Conservation (phyloP, 23 tunicate genomes). For the Halocynthia roretzi region DNA sequence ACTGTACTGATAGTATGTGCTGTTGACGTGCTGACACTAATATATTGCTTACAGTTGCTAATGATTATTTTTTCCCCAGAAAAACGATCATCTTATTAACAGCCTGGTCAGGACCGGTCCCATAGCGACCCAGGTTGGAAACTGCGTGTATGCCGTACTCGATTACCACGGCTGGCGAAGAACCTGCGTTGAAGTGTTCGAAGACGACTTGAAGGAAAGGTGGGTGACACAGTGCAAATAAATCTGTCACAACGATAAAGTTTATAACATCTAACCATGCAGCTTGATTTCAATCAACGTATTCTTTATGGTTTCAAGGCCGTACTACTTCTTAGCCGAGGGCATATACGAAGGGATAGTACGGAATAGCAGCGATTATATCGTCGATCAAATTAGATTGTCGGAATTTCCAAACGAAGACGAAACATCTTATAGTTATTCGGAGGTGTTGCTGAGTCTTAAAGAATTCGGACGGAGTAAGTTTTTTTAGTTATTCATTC, state of each 20-base stretch:
- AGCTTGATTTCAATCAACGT: not conserved
- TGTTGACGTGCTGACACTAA: too few species aligned
- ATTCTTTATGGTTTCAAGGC: conserved; percentile 18
- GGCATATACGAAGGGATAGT: conserved; percentile 65
- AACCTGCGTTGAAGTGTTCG: conserved; percentile 62
- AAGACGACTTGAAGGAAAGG: conserved; percentile 65
- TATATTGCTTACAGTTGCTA: too few species aligned
- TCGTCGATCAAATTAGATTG: conserved; percentile 41
- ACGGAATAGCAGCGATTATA: conserved; percentile 14
- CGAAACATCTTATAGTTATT: conserved; percentile 10
- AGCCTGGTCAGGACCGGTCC: conserved; percentile 83
- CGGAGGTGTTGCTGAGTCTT: conserved; percentile 13
- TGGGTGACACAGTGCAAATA: not conserved
- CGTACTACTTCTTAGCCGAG: conserved; percentile 71
- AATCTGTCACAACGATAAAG: too few species aligned
- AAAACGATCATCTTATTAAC: conserved; percentile 14
- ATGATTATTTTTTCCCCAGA: conserved; percentile 1
- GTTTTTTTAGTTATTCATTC: not conserved
- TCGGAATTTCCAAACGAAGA: conserved; percentile 32
- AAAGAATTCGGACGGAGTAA: conserved; percentile 53
- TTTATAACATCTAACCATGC: too few species aligned
- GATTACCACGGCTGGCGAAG: conserved; percentile 47
- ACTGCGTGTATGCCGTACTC: conserved; percentile 47
- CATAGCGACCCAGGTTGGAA: conserved; percentile 54
- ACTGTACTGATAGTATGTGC: too few species aligned